Conservation (phyloP, 1,140 invertebrate species). For the Diachasmimorpha longicaudata region DNA sequence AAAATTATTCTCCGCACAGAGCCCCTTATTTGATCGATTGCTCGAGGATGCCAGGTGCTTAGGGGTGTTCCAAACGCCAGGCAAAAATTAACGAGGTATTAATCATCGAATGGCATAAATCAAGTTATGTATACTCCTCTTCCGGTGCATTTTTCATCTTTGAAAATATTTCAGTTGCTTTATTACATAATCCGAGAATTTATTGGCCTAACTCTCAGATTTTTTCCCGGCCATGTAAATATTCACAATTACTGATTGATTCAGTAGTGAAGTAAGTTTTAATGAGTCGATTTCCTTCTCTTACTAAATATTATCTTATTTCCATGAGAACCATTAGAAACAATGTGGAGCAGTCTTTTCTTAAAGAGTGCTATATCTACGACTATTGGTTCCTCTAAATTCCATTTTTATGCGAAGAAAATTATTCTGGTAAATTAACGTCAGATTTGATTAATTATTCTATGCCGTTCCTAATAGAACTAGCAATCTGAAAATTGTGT, state of each 20-base stretch:
- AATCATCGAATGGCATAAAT: conserved; percentile 16
- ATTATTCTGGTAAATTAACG: too few species aligned
- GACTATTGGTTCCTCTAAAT: background rate
- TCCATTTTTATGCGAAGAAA: background rate
- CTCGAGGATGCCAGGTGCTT: conserved; percentile 40
- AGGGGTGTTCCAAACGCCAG: conserved; percentile 48
- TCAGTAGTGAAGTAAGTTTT: background rate
- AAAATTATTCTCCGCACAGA: conserved; percentile 11
- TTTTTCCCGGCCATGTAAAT: background rate
- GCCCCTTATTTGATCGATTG: conserved; percentile 15
- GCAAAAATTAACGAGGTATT: conserved; percentile 27
- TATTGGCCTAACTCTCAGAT: background rate
- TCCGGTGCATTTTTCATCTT: background rate
- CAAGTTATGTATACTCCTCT: background rate
- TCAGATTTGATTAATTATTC: background rate
- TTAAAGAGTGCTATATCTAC: too few species aligned
- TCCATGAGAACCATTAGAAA: background rate
- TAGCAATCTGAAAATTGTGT: background rate
- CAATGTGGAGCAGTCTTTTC: background rate
- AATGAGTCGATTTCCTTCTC: background rate
- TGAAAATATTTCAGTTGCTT: background rate
- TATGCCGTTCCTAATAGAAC: background rate
- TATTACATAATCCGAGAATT: background rate
- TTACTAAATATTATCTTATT: background rate
- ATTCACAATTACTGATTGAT: background rate